Percentiles rank a stretch among this genome's conserved stretches.
Evolutionary conservation across 2,797 vertebrate species (phyloP).

Genomic region (Protonibea diacanthus): DNA sequence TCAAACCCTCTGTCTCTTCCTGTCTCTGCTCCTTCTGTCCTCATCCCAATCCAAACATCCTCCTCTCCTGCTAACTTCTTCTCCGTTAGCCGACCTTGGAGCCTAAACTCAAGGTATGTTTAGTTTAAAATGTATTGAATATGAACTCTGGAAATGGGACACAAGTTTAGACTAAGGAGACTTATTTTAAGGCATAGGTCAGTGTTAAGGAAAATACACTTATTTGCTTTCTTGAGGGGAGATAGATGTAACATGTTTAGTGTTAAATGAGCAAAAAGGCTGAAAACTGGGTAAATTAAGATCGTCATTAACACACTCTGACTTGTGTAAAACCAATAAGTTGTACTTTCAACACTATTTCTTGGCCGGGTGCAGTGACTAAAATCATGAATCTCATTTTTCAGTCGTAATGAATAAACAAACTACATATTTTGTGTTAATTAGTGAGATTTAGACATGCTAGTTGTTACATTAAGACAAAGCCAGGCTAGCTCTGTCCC

Average conservation of each 20-base stretch:
- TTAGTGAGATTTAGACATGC: background rate
- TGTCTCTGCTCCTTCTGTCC: slow-evolving; percentile 5
- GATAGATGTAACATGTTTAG: background rate
- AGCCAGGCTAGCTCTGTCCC: no score
- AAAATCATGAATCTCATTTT: no score
- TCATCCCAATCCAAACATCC: slow-evolving; percentile 34
- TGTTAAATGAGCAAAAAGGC: background rate
- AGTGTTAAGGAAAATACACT: background rate
- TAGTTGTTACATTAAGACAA: no score
- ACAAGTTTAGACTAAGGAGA: background rate
- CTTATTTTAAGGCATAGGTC: background rate
- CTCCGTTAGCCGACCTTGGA: slow-evolving; percentile 70
- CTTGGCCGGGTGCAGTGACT: no score
- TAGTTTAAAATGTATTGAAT: background rate
- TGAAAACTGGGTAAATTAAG: background rate
- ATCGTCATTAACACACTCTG: no score
- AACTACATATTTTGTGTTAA: background rate
- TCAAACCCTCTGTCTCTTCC: background rate
- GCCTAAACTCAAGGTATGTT: slow-evolving; percentile 79
- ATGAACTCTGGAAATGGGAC: background rate
- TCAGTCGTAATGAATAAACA: no score
- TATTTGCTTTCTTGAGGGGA: background rate
- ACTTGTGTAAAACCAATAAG: no score
- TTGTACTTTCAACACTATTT: no score
- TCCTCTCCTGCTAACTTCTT: slow-evolving; percentile 12